Evolutionary conservation across 2,113 vertebrate genomes (phyloP), one percentile per base, ranked within the genome.

Genomic region (Picathartes gymnocephalus): DNA sequence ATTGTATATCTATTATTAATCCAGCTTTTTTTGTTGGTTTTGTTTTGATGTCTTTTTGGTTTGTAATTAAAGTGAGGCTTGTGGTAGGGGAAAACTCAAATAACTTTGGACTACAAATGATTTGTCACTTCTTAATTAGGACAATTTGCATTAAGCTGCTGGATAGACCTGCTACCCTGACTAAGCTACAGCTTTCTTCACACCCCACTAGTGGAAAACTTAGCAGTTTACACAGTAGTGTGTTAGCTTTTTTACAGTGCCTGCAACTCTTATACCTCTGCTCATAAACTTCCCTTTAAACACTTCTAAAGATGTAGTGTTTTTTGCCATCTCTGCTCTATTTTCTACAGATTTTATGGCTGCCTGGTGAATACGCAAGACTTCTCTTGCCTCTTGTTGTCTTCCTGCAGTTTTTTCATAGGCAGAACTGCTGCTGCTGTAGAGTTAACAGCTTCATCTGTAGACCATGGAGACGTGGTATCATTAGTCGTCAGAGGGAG

Each of bases 251-350:
- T 86, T 65, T 64, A 42, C 30, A 40, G 16, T 24, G 20, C 66
- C 56, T 92, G 31, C 79, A 81, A n/a, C 17, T 91, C 33, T 11
- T 93, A 57, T 58, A 39, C 71, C n/a, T 69, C 51, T 84, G 56
- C 42, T 86, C 47, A 58, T 88, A 69, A 91, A 81, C 23, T 68
- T 93, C 24, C n/a, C 19, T 76, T 78, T 78, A 90, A 91, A 82
- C 57, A 80, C 4, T 69, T 68, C 27, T 88, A 27, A 88, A 82
- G 25, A 44, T 25, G 33, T 27, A 64, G 3, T 1, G 0, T 1
- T 13, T 80, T 79, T 91, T 81, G 10, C 60, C 79, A 88, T 74
- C 56, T 91, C 27, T 30, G 37, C 60, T 72, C 33, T 44, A 8
- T 78, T 92, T 92, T 72, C 37, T 81, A 10, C 25, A 50, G 39